Evolutionary conservation across 2,113 vertebrate genomes (phyloP).

Genomic region (Camelus bactrianus): DNA sequence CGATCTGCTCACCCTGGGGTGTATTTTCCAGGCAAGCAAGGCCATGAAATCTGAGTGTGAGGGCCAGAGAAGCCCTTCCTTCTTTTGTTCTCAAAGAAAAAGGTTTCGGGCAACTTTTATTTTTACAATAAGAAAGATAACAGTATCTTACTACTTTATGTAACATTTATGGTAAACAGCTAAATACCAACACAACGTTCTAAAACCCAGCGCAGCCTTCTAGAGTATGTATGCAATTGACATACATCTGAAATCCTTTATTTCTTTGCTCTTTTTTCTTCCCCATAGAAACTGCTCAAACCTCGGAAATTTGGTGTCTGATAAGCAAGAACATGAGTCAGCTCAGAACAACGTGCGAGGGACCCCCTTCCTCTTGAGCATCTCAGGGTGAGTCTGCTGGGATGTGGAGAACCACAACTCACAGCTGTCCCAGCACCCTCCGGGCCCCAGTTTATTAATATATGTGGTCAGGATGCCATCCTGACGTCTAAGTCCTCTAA

Average conservation of each 20-base stretch:
- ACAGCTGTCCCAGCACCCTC: not conserved
- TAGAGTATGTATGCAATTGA: not conserved
- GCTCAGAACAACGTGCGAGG: not conserved
- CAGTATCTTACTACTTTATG: not conserved
- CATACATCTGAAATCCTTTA: not conserved
- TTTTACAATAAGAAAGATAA: not conserved
- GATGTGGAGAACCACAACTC: not conserved
- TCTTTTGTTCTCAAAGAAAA: not conserved
- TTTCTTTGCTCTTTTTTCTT: not conserved
- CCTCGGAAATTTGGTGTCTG: not conserved
- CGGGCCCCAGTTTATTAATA: not conserved
- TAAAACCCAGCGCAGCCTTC: not conserved
- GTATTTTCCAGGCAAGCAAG: not conserved
- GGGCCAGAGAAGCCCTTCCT: not conserved
- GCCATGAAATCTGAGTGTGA: accelerated
- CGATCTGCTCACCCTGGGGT: not conserved
- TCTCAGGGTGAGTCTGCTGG: not conserved
- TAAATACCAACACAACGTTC: not conserved
- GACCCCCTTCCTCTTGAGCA: not conserved
- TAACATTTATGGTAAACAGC: not conserved
- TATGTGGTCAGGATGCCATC: not conserved
- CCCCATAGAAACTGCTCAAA: not conserved
- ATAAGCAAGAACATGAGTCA: not conserved
- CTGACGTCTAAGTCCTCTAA: not conserved
- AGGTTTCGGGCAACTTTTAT: not conserved